Conservation (phyloP, 2,888 invertebrate genomes). For the Chymomyza caudatula region DNA sequence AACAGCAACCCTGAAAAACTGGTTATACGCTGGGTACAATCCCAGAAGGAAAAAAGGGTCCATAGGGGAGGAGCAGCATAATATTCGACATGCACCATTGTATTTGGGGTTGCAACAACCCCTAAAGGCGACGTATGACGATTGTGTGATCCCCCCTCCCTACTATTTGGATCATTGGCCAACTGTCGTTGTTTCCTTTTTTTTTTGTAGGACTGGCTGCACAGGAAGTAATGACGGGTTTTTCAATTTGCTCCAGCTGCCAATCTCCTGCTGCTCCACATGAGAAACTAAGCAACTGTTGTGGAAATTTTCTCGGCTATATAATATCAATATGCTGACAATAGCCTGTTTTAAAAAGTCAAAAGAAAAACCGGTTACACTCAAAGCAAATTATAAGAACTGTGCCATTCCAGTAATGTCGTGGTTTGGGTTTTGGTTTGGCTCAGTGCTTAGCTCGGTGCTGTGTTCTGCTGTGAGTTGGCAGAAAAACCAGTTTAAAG, state of each 20-base stretch:
- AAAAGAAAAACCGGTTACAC: conserved; percentile 69
- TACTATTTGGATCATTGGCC: conserved; percentile 29
- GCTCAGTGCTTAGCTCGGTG: neutral
- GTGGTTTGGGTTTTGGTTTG: neutral
- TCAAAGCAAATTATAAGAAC: conserved; percentile 53
- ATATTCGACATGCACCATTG: neutral
- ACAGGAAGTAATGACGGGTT: conserved; percentile 27
- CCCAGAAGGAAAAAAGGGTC: conserved; percentile 17
- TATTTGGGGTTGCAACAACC: conserved; percentile 53
- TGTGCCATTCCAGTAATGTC: conserved; percentile 63
- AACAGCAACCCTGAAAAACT: conserved; percentile 52
- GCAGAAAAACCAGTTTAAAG: conserved; percentile 70
- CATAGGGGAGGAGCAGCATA: conserved; percentile 22
- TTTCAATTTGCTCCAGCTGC: neutral
- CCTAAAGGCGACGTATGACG: conserved; percentile 14
- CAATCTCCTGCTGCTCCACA: neutral
- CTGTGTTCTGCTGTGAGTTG: conserved; percentile 27
- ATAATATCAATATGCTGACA: neutral
- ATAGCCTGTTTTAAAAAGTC: conserved; percentile 58
- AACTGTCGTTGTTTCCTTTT: conserved; percentile 19
- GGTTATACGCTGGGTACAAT: conserved; percentile 24
- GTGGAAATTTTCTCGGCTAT: neutral
- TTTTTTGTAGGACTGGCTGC: conserved; percentile 1
- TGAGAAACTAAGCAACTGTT: neutral
- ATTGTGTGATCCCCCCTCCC: conserved; percentile 28